Evolutionary conservation across 2,797 vertebrate genomes (phyloP).

Genomic region (Cirrhinus molitorella): DNA sequence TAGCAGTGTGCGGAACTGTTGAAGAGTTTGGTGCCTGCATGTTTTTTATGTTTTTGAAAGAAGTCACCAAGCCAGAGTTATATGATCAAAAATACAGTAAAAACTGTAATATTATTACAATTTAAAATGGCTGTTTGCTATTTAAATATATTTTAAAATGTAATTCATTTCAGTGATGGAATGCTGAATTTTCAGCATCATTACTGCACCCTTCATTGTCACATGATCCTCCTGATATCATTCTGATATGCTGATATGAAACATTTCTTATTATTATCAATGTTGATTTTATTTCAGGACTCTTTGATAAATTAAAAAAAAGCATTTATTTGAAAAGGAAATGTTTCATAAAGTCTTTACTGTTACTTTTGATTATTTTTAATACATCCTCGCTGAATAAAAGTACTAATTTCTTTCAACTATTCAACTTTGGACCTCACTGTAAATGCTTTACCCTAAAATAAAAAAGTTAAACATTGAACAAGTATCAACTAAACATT

Average conservation of each 20-base stretch:
- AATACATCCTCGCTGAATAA: not conserved
- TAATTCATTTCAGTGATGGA: not conserved
- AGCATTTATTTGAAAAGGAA: too few relatives aligned
- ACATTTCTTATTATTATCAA: not conserved
- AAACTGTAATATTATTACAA: not conserved
- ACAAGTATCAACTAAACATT: not conserved
- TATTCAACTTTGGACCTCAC: not conserved
- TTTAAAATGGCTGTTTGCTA: not conserved
- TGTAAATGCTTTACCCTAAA: not conserved
- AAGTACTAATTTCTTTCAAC: not conserved
- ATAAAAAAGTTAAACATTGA: slow-evolving; percentile 8
- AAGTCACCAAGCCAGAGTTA: not conserved
- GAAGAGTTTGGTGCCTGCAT: not conserved
- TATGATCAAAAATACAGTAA: not conserved
- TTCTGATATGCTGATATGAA: not conserved
- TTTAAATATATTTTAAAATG: not conserved
- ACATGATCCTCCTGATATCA: not conserved
- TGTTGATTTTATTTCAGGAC: not conserved
- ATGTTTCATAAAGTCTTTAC: too few relatives aligned
- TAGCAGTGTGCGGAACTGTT: not conserved
- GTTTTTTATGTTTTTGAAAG: not conserved
- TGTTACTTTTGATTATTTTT: not conserved
- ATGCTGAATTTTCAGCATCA: not conserved
- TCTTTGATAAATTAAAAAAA: not conserved
- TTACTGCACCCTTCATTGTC: not conserved